These are phyloP conservation scores for Glaucidium brasilianum DNA, from an alignment of 2,113 vertebrate species.

Conservation along the genomic window DNA sequence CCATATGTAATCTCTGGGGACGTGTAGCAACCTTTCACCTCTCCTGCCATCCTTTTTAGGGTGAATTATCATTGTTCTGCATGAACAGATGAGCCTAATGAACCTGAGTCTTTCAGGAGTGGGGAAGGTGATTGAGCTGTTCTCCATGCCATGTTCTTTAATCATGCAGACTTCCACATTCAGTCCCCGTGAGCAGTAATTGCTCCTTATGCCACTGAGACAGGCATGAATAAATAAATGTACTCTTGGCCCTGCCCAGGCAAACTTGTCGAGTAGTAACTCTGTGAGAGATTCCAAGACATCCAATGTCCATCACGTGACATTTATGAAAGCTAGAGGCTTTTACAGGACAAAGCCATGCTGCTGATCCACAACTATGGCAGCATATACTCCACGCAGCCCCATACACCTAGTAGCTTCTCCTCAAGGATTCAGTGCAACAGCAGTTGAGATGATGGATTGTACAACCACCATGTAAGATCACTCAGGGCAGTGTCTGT, in stretches of 20 bases:
- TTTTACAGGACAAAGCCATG: not conserved
- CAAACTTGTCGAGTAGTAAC: not conserved
- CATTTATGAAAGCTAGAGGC: not conserved
- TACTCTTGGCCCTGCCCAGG: not conserved
- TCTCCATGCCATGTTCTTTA: conserved; percentile 7
- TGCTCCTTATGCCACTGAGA: not conserved
- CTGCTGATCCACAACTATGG: not conserved
- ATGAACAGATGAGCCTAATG: conserved; percentile 35
- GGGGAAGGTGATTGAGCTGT: conserved; percentile 21
- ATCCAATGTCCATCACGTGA: not conserved
- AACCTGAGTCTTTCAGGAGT: conserved; percentile 7
- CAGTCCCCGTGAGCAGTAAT: not conserved
- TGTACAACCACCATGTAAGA: not conserved
- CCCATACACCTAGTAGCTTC: not conserved
- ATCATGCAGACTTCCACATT: not conserved
- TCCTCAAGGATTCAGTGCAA: not conserved
- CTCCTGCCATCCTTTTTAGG: not conserved
- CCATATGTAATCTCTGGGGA: conserved; percentile 4
- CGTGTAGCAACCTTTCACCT: not conserved
- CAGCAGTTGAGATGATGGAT: not conserved
- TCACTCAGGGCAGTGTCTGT: not conserved
- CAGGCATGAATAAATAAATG: not conserved
- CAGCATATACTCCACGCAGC: not conserved
- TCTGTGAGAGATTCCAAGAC: not conserved
- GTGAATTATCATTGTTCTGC: conserved; percentile 28